phyloP scores from a whole-genome alignment of 92 coral and sea anemone species.

The Heliopora coerulea region DNA sequence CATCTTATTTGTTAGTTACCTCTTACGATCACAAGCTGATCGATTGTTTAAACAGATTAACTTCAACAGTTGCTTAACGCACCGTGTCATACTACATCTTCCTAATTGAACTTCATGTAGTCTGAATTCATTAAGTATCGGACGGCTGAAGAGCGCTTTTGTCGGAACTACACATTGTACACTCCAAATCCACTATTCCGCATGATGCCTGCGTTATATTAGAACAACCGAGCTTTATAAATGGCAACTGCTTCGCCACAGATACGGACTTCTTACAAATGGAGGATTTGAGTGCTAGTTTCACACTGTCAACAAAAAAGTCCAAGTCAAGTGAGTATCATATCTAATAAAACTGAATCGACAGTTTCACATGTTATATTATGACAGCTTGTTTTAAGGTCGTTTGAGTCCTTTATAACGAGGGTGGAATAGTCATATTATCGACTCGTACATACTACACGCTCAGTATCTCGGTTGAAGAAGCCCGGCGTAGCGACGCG shows the following conservation, averaged over 20 bases:
- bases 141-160: neutral
- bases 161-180: neutral
- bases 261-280: neutral
- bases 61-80: neutral
- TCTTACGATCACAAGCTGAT: too few species aligned
- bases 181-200: neutral
- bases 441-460: too few species aligned
- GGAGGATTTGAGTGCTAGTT: constrained; percentile 20
- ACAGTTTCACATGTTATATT: too few species aligned
- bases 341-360: too few species aligned
- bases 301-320: constrained; percentile 3
- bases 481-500: too few species aligned
- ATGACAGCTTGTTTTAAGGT: too few species aligned
- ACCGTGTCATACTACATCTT: neutral
- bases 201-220: neutral
- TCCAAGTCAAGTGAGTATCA: constrained; percentile 25
- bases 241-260: constrained; percentile 18
- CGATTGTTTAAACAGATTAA: constrained; percentile 8
- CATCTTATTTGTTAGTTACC: too few species aligned
- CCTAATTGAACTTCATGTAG: neutral
- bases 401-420: too few species aligned
- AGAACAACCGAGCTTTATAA: neutral
- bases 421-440: too few species aligned
- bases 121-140: neutral
- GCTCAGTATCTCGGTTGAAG: too few species aligned